Base-by-base conservation (phyloP, 1,140 invertebrate species). In the Pristionchus pacificus region DNA sequence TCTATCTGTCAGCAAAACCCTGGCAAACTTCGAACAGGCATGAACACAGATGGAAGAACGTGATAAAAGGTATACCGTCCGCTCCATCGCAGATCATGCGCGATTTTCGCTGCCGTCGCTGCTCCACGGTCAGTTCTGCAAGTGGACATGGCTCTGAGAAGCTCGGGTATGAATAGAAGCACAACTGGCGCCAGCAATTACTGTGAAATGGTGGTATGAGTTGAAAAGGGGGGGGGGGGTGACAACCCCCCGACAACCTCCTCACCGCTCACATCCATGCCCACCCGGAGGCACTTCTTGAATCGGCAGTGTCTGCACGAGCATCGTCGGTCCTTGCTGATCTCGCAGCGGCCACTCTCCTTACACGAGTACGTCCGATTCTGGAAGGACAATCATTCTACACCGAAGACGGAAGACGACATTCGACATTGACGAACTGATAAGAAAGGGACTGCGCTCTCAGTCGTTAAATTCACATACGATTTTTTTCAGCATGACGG, bases 351-450 rank as follows among this genome's bases (percentile, higher is more conserved):
- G 6, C 80, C 80, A 74, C 80, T 75, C 6, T 73, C 29, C 70
- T 83, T 82, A 71, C 80, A 82, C 2, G 81, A 83, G 70, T 83
- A 82, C 13, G 79, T 81, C 31, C 80, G 72, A 69, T 82, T 82
- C 77, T 77, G 60, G 29, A 77, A 75, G 33, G 15, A 68, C n/a
- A 15, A 15, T 10, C 33, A 14, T 14, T 19, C n/a, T n/a, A n/a
- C n/a, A n/a, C n/a, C n/a, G n/a, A n/a, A n/a, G n/a, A n/a, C n/a
- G n/a, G n/a, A n/a, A n/a, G n/a, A n/a, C n/a, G n/a, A n/a, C n/a
- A n/a, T n/a, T n/a, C n/a, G n/a, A n/a, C n/a, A n/a, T n/a, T n/a
- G n/a, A n/a, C n/a, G n/a, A n/a, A n/a, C n/a, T n/a, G n/a, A n/a
- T n/a, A n/a, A n/a, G n/a, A n/a, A n/a, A n/a, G n/a, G n/a, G n/a